A percentile compares a stretch with the other conserved stretches of the same genome.
phyloP scores from a whole-genome alignment of 2,797 vertebrate genomes.

The Anguilla pacifica region DNA sequence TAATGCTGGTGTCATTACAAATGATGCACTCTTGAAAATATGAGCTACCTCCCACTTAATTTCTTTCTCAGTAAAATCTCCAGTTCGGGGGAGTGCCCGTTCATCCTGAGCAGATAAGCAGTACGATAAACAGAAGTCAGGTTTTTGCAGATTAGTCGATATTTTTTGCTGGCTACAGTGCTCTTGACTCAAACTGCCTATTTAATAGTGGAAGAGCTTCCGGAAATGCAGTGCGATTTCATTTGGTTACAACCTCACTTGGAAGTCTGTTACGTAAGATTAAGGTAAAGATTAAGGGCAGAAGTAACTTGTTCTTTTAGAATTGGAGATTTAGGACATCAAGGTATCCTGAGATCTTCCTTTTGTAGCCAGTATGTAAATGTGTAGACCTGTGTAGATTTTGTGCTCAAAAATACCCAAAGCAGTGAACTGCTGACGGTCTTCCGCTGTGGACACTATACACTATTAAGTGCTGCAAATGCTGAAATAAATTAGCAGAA shows the following conservation, averaged over 20 bases:
- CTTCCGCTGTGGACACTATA: neutral
- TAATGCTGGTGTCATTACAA: neutral
- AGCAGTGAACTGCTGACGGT: neutral
- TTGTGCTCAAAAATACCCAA: neutral
- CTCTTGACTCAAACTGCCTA: neutral
- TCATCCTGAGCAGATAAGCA: neutral
- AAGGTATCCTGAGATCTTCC: neutral
- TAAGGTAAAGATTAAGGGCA: constrained; percentile 5
- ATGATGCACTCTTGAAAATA: neutral
- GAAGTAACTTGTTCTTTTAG: neutral
- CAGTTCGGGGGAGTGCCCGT: neutral
- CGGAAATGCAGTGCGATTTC: neutral
- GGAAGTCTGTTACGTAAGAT: neutral
- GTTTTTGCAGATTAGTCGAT: neutral
- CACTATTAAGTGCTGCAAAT: neutral
- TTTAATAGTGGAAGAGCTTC: neutral
- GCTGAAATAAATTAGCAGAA: neutral
- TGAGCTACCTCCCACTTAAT: neutral
- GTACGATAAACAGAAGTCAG: neutral
- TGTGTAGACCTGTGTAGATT: neutral
- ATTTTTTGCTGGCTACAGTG: neutral
- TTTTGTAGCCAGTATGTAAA: neutral
- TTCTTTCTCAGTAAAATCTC: neutral
- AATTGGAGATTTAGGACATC: neutral
- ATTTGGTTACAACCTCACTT: neutral